Percentiles rank a stretch among this genome's conserved stretches.
These are phyloP conservation scores for Anguilla marmorata DNA, from an alignment of 2,797 vertebrate species.

Conservation along the genomic window DNA sequence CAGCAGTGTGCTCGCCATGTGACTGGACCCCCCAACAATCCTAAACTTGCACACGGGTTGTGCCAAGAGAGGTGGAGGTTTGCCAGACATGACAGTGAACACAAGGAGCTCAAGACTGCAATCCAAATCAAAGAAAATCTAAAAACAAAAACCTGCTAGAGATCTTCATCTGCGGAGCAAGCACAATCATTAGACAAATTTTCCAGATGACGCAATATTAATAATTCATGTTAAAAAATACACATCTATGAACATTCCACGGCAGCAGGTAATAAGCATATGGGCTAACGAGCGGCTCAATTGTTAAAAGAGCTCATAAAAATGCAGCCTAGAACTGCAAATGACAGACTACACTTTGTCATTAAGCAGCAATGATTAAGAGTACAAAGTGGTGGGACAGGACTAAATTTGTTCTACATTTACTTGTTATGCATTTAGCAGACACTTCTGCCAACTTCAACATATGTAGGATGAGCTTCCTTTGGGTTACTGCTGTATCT, in stretches of 20 bases:
- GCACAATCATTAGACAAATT: not conserved
- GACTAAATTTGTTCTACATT: not conserved
- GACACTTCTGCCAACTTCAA: no score
- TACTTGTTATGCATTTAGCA: no score
- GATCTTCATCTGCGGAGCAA: not conserved
- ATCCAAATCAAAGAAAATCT: not conserved
- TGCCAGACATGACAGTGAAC: not conserved
- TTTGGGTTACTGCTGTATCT: not conserved
- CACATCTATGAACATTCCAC: not conserved
- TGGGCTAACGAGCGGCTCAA: not conserved
- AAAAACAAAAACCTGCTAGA: not conserved
- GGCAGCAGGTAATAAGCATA: not conserved
- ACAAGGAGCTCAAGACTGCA: not conserved
- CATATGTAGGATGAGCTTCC: not conserved
- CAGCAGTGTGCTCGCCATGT: not conserved
- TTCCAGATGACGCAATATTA: not conserved
- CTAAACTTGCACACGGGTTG: not conserved
- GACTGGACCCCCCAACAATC: not conserved
- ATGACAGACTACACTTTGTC: not conserved
- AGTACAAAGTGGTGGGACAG: not conserved
- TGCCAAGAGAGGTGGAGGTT: conserved; percentile 3
- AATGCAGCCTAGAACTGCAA: not conserved
- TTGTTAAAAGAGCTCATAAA: not conserved
- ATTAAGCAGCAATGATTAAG: not conserved
- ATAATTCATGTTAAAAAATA: not conserved